Base-by-base conservation (phyloP, 2,888 invertebrate genomes). In the Drosophila mettleri region DNA sequence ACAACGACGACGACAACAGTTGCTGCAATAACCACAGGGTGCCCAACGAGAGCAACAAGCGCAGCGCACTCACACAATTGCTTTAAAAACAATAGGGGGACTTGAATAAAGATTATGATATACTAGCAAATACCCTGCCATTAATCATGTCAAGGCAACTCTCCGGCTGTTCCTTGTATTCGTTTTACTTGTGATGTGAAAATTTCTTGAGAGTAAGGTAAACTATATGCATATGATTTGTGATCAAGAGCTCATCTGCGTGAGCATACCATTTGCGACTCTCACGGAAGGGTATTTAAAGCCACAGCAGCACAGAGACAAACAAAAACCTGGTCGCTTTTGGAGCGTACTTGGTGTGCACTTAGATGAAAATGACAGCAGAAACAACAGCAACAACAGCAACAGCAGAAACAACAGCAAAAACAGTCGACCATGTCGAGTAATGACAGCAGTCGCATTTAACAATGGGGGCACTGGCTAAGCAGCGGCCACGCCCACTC, bases 331-430 rank as follows among this genome's bases (percentile, higher is more conserved):
- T 75, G 67, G 77, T 67, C 61, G 74, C 51, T 71, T 74, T 72
- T 82, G 69, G 81, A 84, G 84, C 86, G 77, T 79, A 77, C 86
- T 86, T 80, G 63, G 80, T 77, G 76, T 83, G 85, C 81, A 79
- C 82, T 86, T 81, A 84, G 70, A 84, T 72, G 80, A 80, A 83
- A 86, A 80, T 74, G 83, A 78, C 79, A 73, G 77, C 69, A 74
- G 46, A 39, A 67, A 33, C 62, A 62, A 60, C 69, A 64, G 57
- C 59, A 66, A 49, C 70, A 61, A 29, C 57, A 61, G 64, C 58
- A 52, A 41, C 52, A 66, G 39, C 33, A 62, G 41, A 49, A 67
- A 51, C 46, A 75, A 31, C 59, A 64, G 2, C 46, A 65, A 58
- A 29, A 57, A 49, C 46, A 20, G 41, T 49, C 62, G 52, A 33